phyloP scores from a whole-genome alignment of 1,140 invertebrate genomes.

The Oscheius sp. region DNA sequence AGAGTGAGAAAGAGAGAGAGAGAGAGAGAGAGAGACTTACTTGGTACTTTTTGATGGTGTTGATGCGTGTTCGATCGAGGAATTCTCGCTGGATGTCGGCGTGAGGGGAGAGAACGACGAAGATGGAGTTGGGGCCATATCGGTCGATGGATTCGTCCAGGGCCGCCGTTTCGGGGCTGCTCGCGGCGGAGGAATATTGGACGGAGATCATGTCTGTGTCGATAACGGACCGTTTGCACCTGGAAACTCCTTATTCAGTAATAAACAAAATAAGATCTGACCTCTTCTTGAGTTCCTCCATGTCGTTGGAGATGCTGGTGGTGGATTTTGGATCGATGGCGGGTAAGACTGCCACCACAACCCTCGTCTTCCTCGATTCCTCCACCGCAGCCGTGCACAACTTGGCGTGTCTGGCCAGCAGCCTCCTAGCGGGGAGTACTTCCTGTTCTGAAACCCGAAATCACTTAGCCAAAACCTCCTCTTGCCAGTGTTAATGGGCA shows the following conservation, averaged over 20 bases:
- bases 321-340: conserved; percentile 37
- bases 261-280: conserved; percentile 16
- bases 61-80: conserved; percentile 55
- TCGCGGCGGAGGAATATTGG: neutral
- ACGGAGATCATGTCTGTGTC: conserved; percentile 31
- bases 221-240: conserved; percentile 49
- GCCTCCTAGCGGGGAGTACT: conserved; percentile 22
- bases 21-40: conserved; percentile 32
- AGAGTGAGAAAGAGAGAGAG: neutral
- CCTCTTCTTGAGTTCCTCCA: conserved; percentile 53
- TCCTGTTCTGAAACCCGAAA: neutral
- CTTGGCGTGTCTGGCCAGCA: conserved; percentile 27
- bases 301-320: conserved; percentile 43
- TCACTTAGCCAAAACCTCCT: neutral
- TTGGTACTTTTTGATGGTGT: conserved; percentile 59
- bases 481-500: conserved; percentile 34
- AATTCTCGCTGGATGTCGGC: conserved; percentile 60
- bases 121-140: conserved; percentile 56
- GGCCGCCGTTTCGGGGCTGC: conserved; percentile 34
- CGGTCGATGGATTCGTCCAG: conserved; percentile 59
- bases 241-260: conserved; percentile 18
- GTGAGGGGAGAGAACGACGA: conserved; percentile 54
- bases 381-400: conserved; percentile 28
- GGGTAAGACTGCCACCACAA: conserved; percentile 37
- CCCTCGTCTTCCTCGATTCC: conserved; percentile 26